A percentile compares a stretch with the other conserved stretches of the same genome.
Conservation (phyloP, 1,140 invertebrate species). For the Musca domestica region DNA sequence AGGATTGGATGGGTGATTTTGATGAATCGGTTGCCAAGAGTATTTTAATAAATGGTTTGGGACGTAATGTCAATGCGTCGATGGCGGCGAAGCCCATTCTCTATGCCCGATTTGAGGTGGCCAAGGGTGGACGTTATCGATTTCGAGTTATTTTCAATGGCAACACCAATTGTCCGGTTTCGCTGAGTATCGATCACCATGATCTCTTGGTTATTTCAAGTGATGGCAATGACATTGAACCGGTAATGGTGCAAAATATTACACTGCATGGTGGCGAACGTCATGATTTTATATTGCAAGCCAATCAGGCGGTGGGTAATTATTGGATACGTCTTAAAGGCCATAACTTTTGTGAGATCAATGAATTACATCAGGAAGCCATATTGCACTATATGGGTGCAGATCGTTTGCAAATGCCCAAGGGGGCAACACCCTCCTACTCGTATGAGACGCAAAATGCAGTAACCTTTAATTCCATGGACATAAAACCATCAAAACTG, state of each 20-base stretch:
- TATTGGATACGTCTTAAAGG: conserved; percentile 61
- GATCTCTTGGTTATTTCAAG: conserved; percentile 68
- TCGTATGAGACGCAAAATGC: conserved; percentile 38
- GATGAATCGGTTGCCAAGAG: conserved; percentile 52
- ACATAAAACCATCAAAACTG: conserved; percentile 8
- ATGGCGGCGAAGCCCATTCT: conserved; percentile 35
- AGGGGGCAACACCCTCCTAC: conserved; percentile 34
- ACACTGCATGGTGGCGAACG: conserved; percentile 70
- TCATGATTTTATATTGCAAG: conserved; percentile 70
- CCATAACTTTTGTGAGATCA: conserved; percentile 41
- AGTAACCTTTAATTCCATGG: conserved; percentile 39
- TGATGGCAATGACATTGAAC: conserved; percentile 71
- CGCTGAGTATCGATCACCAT: conserved; percentile 69
- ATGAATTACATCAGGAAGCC: conserved; percentile 47
- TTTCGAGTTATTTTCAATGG: conserved; percentile 62
- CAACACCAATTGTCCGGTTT: conserved; percentile 70
- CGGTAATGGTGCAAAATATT: conserved; percentile 62
- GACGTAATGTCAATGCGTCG: conserved; percentile 45
- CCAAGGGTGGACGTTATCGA: conserved; percentile 56
- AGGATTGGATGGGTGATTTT: conserved; percentile 51
- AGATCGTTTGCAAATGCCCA: conserved; percentile 28
- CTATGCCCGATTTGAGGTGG: conserved; percentile 43
- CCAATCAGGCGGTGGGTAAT: conserved; percentile 58
- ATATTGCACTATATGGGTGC: conserved; percentile 46
- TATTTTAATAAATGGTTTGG: conserved; percentile 59